Evolutionary conservation across 2,888 invertebrate genomes (phyloP).

Genomic region (Zelleria hepariella): DNA sequence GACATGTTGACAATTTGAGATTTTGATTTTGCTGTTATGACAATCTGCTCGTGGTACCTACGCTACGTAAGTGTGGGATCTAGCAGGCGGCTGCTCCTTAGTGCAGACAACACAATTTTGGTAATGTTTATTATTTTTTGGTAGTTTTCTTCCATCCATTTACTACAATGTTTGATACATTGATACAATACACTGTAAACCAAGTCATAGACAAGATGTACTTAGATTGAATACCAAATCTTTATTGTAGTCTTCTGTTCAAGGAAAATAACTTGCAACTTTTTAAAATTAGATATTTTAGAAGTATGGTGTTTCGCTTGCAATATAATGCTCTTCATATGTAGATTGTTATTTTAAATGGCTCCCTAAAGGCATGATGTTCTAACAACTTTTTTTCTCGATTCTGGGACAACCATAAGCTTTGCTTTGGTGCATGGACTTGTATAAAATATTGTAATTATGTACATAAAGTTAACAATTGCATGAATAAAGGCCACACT

Average conservation of each 20-base stretch:
- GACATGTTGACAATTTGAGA: no score
- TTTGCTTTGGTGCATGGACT: background rate
- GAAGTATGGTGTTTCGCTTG: no score
- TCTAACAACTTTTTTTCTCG: background rate
- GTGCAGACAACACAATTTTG: background rate
- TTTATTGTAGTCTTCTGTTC: background rate
- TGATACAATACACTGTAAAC: no score
- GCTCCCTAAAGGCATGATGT: no score
- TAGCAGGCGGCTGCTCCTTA: background rate
- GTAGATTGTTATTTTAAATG: no score
- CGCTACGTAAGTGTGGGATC: no score
- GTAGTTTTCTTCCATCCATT: no score
- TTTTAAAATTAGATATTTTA: background rate
- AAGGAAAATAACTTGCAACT: slow-evolving; percentile 5
- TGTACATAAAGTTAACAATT: slow-evolving; percentile 24
- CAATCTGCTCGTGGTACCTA: no score
- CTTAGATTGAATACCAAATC: background rate
- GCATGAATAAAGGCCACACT: slow-evolving; percentile 16
- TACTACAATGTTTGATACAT: no score
- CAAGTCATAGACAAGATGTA: background rate
- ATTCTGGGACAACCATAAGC: background rate
- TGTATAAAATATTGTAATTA: slow-evolving; percentile 17
- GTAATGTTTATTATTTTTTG: background rate
- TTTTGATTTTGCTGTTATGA: no score
- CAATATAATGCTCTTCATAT: no score